These are phyloP conservation scores for Eilema depressum DNA, from an alignment of 2,888 invertebrate genomes.

Conservation along the genomic window DNA sequence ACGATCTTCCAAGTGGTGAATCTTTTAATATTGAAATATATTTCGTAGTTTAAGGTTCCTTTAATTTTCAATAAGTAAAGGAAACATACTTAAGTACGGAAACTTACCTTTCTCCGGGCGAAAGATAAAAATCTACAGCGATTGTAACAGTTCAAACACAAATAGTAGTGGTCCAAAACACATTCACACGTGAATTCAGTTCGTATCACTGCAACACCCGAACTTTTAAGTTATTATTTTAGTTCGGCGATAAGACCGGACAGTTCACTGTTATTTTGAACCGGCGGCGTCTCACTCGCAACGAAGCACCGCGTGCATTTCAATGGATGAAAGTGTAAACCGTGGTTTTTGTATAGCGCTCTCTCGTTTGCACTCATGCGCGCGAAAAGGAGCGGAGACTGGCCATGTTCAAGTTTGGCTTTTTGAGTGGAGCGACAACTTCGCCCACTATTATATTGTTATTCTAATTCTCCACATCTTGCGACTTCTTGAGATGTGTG, in stretches of 20 bases:
- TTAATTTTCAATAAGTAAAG: neutral
- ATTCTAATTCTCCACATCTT: constrained; percentile 69
- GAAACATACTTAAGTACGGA: constrained; percentile 17
- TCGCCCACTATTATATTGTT: constrained; percentile 81
- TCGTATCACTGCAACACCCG: constrained; percentile 63
- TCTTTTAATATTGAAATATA: neutral
- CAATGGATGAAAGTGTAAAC: constrained; percentile 86
- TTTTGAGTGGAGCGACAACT: constrained; percentile 73
- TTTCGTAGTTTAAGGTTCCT: neutral
- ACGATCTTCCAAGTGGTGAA: neutral
- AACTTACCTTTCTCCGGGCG: constrained; percentile 47
- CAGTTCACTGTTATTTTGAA: constrained; percentile 75
- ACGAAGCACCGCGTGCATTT: constrained; percentile 84
- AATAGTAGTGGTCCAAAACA: constrained; percentile 45
- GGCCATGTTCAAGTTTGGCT: constrained; percentile 69
- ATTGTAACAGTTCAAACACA: constrained; percentile 42
- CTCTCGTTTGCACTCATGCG: constrained; percentile 70
- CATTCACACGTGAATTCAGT: constrained; percentile 64
- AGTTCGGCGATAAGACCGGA: constrained; percentile 70
- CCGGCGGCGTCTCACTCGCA: constrained; percentile 75
- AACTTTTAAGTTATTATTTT: constrained; percentile 70
- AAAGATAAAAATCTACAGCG: constrained; percentile 25
- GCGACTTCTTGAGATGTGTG: constrained; percentile 44
- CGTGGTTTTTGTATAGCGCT: constrained; percentile 85
- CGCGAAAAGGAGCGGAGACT: constrained; percentile 68